Evolutionary conservation across 2,888 invertebrate genomes (phyloP).

Genomic region (Sylvicola cinctus): DNA sequence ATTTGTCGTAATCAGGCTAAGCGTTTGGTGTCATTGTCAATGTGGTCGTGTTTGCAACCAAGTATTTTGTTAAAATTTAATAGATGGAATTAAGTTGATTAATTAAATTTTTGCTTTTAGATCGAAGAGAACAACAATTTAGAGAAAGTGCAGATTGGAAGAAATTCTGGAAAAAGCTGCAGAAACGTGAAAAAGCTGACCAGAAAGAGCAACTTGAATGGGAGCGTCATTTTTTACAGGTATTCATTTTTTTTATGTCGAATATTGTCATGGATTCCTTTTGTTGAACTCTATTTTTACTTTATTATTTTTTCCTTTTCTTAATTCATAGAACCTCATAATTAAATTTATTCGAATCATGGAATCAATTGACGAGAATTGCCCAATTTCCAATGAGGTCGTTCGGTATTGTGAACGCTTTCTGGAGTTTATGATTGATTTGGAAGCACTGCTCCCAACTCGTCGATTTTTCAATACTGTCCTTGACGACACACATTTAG

Average conservation of each 20-base stretch:
- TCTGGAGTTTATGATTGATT: constrained; percentile 84
- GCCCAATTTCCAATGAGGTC: constrained; percentile 32
- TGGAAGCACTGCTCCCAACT: constrained; percentile 88
- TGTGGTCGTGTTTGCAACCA: constrained; percentile 80
- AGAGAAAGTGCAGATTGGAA: constrained; percentile 71
- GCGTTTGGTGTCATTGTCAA: constrained; percentile 73
- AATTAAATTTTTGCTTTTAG: no score
- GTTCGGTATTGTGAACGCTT: constrained; percentile 82
- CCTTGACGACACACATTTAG: constrained; percentile 83
- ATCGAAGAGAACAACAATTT: constrained; percentile 70
- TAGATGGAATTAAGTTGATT: neutral
- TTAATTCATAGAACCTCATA: constrained; percentile 55
- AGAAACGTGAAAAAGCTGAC: constrained; percentile 54
- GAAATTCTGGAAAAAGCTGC: constrained; percentile 78
- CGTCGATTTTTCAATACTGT: constrained; percentile 92
- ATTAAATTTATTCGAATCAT: constrained; percentile 69
- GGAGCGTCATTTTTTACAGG: constrained; percentile 70
- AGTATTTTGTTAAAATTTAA: constrained; percentile 25
- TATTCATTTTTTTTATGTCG: no score
- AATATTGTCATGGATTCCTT: neutral
- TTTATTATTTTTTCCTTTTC: neutral
- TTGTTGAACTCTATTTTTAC: neutral
- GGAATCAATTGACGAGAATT: constrained; percentile 47
- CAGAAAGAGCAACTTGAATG: constrained; percentile 48
- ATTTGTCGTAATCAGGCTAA: constrained; percentile 84